Base-by-base conservation (phyloP, 2,888 invertebrate species). In the Chrysotoxum bicinctum region DNA sequence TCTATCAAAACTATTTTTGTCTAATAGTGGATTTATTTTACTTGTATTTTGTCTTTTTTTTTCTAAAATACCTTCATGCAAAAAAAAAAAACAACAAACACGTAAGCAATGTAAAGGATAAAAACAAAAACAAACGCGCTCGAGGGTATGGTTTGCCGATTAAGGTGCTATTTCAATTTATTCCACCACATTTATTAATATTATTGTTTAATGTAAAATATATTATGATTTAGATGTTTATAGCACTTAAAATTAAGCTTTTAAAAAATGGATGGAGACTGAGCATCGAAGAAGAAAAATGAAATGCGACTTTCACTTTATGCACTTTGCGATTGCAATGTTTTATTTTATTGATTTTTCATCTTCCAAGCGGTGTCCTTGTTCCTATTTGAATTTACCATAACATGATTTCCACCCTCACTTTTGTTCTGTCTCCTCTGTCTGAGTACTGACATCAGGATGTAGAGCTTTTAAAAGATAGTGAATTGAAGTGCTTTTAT, bases 291-390 rank as follows among this genome's bases (percentile, higher is more conserved):
- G 43, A 48, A 9, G 37, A 56, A 60, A 62, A 56, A 73, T 40
- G 12, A 32, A 64, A 50, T 78, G 35, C 21, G 68, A 56, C 52
- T 83, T 68, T 78, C 10, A 48, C 58, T 83, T 79, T 69, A 74
- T 83, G 73, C 77, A 82, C 43, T 73, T 48, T 45, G 12, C 23
- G 2, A 56, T 62, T 83, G 79, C 79, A 79, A 79, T 79, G 56
- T 77, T 77, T 80, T 40, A 87, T 87, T 87, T 87, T 90, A 91
- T 91, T 89, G 90, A 91, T 91, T 91, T 90, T 91, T 89, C 91
- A 91, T 91, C 90, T 90, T 90, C 89, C 89, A 85, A 79, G 54
- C 76, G 62, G 72, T 89, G 90, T 90, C 90, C 90, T 90, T 90
- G 90, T 90, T 88, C 90, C 87, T 88, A 84, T 89, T 90, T 90